Evolutionary conservation across 2,888 invertebrate genomes (phyloP), one percentile per base, ranked within the genome.

Genomic region (Cosmia pyralina): DNA sequence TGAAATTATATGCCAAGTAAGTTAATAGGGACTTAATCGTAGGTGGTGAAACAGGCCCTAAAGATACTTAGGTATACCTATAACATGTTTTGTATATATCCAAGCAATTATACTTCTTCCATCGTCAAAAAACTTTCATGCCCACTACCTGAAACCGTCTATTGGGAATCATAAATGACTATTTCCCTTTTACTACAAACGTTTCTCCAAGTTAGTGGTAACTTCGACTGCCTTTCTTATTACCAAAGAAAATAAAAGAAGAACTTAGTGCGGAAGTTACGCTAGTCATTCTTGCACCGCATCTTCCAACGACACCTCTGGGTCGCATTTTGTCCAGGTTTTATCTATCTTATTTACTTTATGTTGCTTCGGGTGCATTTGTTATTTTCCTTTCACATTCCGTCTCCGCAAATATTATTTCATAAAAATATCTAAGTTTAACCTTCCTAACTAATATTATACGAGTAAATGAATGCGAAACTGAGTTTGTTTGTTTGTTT

Each of bases 251-350:
- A 81, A 87, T 80, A 88, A 88, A 85, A 80, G 75, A 79, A 75
- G 79, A 88, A 82, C 80, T 84, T 79, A 69, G 73, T 76, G 71
- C 73, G 78, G 80, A 90, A 88, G 84, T 87, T 92, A 87, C 84
- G 83, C 77, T 85, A 89, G 88, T 89, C 89, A 87, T 88, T 88
- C 87, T 79, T 83, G 77, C 85, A 81, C 86, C 88, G 86, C 88
- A 85, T 86, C 84, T 77, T 79, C 80, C 79, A 91, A 93, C 90
- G 90, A 88, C 87, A 89, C 93, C 92, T 90, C 81, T 80, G 93
- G 93, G 93, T 83, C 89, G 84, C 90, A 92, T 91, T 92, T 89
- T 88, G 87, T 90, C 87, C 87, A 87, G 77, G 72, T 87, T 84
- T 88, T 88, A 88, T 88, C 82, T 87, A 84, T 87, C 85, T 88